A percentile compares a stretch with the other conserved stretches of the same genome.
Conservation (phyloP, 1,140 invertebrate species). For the Sarcophaga peregrina region DNA sequence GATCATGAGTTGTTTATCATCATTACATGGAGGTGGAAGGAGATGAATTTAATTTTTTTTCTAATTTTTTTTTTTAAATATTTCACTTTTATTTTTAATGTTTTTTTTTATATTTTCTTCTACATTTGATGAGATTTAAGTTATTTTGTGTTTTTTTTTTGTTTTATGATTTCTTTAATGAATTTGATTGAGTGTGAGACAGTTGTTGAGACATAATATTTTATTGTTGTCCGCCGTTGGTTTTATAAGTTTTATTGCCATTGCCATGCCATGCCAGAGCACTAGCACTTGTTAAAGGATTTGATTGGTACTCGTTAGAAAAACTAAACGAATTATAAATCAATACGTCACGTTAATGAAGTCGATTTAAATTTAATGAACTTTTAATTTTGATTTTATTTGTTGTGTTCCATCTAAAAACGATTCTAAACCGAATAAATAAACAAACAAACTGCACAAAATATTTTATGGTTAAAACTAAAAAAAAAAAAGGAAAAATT, state of each 20-base stretch:
- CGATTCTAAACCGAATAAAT: no score
- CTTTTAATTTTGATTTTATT: neutral
- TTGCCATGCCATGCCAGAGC: no score
- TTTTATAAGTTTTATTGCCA: neutral
- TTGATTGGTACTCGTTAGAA: neutral
- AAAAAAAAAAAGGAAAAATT: no score
- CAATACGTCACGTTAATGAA: slow-evolving; percentile 9
- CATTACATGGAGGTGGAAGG: neutral
- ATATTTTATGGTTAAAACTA: neutral
- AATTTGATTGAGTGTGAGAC: slow-evolving; percentile 18
- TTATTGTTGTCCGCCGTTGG: neutral
- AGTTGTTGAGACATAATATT: slow-evolving; percentile 9
- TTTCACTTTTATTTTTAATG: no score
- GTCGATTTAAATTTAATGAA: slow-evolving; percentile 13
- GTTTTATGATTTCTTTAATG: slow-evolving; percentile 14
- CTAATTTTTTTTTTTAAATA: no score
- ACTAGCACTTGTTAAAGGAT: neutral
- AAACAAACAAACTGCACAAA: neutral
- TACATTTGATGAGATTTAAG: no score
- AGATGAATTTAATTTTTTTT: no score
- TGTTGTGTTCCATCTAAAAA: no score
- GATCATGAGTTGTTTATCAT: slow-evolving; percentile 7
- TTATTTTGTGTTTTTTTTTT: neutral
- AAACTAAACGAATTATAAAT: neutral
- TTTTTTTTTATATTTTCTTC: no score